phyloP scores from a whole-genome alignment of 1,140 invertebrate species.

The Leptopilina clavipes region DNA sequence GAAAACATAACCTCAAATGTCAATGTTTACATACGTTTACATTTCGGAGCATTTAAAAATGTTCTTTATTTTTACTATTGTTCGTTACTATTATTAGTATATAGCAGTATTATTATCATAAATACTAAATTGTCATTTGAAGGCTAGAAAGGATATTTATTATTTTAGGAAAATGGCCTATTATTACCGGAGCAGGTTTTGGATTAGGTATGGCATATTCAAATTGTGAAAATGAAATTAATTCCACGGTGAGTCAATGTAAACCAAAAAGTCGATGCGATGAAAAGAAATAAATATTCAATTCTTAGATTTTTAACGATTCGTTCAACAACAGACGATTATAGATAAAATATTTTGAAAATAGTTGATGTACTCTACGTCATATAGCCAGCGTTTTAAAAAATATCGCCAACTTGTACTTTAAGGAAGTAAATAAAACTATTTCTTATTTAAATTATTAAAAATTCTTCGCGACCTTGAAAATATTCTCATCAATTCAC shows the following conservation, averaged over 20 bases:
- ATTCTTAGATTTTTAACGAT: conserved; percentile 36
- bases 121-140: not conserved
- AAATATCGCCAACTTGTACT: conserved; percentile 52
- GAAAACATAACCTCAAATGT: conserved; percentile 35
- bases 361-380: conserved; percentile 45
- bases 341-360: conserved; percentile 25
- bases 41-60: no score
- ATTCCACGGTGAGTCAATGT: conserved; percentile 61
- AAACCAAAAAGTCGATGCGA: conserved; percentile 47
- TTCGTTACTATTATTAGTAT: no score
- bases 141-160: not conserved
- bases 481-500: not conserved
- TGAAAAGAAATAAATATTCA: conserved; percentile 39
- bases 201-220: conserved; percentile 85
- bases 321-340: conserved; percentile 44
- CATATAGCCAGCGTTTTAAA: conserved; percentile 45
- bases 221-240: conserved; percentile 83
- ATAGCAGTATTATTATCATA: not conserved
- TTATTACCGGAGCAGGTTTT: conserved; percentile 82
- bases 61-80: no score
- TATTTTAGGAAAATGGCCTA: conserved; percentile 81
- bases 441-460: not conserved
- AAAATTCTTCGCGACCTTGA: no score
- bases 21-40: not conserved
- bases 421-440: conserved; percentile 36